These are phyloP conservation scores for Panurus biarmicus DNA, from an alignment of 2,113 vertebrate genomes.

Conservation along the genomic window DNA sequence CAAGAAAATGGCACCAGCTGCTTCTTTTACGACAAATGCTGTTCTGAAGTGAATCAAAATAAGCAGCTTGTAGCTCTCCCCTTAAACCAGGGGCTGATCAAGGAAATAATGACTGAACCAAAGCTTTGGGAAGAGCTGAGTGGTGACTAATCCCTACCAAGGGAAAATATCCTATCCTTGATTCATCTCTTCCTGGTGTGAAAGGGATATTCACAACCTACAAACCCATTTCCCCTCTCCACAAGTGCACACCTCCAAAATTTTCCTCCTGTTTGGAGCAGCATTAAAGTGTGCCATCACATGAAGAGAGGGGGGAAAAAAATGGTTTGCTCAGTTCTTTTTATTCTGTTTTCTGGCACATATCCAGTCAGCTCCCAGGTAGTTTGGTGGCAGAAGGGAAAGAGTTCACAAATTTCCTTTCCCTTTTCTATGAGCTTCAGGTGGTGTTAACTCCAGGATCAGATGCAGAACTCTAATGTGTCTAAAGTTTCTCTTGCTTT, in stretches of 20 bases:
- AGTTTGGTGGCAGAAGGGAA: background rate
- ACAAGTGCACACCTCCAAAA: background rate
- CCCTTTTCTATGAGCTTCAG: background rate
- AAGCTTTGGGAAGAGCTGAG: background rate
- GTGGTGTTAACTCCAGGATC: background rate
- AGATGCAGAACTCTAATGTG: background rate
- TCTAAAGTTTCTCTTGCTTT: background rate
- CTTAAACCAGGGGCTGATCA: slow-evolving; percentile 22
- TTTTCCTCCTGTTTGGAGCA: background rate
- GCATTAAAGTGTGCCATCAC: background rate
- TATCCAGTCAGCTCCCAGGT: background rate
- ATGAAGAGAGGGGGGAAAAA: background rate
- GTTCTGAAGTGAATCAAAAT: slow-evolving; percentile 17
- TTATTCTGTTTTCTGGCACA: background rate
- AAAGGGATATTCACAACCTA: background rate
- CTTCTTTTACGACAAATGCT: slow-evolving; percentile 32
- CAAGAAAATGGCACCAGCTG: slow-evolving; percentile 44
- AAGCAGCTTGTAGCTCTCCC: slow-evolving; percentile 20
- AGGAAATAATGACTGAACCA: slow-evolving; percentile 31
- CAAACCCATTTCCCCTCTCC: background rate
- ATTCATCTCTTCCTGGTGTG: slow-evolving; percentile 1
- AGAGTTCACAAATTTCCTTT: background rate
- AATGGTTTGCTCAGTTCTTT: background rate
- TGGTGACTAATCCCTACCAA: slow-evolving; percentile 22
- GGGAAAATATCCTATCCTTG: slow-evolving; percentile 3